Base-by-base conservation (phyloP, 2,797 vertebrate genomes). In the Danionella dracula region DNA sequence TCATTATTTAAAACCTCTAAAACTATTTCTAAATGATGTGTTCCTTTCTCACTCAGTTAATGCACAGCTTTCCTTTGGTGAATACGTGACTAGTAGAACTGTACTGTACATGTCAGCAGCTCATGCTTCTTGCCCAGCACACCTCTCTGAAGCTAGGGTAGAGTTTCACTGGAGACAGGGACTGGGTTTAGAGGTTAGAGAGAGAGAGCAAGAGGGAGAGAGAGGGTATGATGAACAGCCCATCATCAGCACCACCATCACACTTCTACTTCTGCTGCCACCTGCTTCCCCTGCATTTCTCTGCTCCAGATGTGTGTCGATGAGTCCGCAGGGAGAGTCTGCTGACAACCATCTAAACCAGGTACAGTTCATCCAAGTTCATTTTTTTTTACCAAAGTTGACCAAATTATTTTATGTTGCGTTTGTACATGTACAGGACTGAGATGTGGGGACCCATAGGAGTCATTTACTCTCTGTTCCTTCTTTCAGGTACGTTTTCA, bases 361-460 rank as follows among this genome's bases (percentile, higher is more conserved):
- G 72, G 72, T 72, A 50, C 7, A 35, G 8, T 35, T 34, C 2
- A 4, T 8, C 8, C 10, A 35, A 8, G 3, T 11, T 8, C 4
- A 23, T 27, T 45, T 4, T 5, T 19, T 21, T n/a, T 51, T 32
- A 15, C 34, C 13, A 7, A 21, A 12, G 35, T 27, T 45, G 19
- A 40, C 31, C 15, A 23, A 7, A 7, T 11, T 27, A 7, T 44
- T 58, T 27, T 27, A 27, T 27, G 6, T 6, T 27, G 23, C 16
- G 1, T 55, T n/a, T 17, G 45, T 19, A 45, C 10, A n/a, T 2
- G 2, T 16, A 44, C n/a, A 66, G 58, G 48, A 23, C 20, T 54
- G 63, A 86, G 76, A 91, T 91, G 90, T 87, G 84, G 85, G 79
- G 78, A 79, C 77, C 80, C 78, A 81, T 44, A 13, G 76, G 86